phyloP scores from a whole-genome alignment of 2,888 invertebrate species.

The Acrobasis consociella region DNA sequence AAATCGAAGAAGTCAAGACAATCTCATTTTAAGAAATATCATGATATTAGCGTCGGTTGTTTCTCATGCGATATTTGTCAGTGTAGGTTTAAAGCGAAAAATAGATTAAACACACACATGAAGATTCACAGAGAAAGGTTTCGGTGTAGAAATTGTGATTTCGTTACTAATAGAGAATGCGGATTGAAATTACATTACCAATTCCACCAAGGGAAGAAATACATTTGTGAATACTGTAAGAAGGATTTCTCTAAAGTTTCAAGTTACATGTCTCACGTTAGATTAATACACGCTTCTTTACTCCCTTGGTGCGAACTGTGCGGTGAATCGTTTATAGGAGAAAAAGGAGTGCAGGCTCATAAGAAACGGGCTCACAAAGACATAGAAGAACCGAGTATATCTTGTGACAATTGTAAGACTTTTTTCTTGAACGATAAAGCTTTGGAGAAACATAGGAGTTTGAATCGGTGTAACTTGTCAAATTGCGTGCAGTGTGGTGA shows the following conservation, averaged over 20 bases:
- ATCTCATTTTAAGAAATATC: constrained; percentile 5
- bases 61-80: constrained; percentile 5
- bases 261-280: constrained; percentile 7
- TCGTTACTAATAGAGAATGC: constrained; percentile 9
- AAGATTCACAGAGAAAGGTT: constrained; percentile 11
- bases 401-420: constrained; percentile 39
- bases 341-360: constrained; percentile 44
- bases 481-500: constrained; percentile 40
- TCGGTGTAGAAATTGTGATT: constrained; percentile 4
- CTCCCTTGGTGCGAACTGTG: constrained; percentile 42
- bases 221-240: constrained; percentile 25
- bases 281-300: background rate
- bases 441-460: constrained; percentile 35
- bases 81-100: background rate
- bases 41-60: background rate
- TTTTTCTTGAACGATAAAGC: constrained; percentile 32
- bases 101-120: constrained; percentile 10
- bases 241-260: constrained; percentile 20
- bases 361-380: constrained; percentile 31
- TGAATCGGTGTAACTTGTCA: constrained; percentile 12
- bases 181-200: constrained; percentile 19
- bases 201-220: constrained; percentile 22
- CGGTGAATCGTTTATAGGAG: constrained; percentile 46
- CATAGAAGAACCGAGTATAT: constrained; percentile 27
- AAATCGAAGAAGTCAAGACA: constrained; percentile 8